phyloP scores from a whole-genome alignment of 2,113 vertebrate genomes.

The Ailuropoda melanoleuca region DNA sequence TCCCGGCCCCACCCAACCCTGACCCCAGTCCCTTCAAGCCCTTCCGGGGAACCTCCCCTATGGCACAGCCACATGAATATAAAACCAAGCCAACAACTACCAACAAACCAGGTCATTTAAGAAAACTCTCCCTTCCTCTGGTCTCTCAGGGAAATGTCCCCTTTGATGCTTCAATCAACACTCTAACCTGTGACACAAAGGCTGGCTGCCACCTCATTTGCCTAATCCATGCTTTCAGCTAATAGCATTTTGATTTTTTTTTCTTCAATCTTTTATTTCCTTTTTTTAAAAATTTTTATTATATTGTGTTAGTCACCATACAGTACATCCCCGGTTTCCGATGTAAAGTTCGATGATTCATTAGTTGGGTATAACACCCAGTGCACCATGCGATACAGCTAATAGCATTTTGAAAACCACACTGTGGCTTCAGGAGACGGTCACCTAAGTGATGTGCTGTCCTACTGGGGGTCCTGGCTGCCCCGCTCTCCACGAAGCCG shows the following conservation, averaged over 20 bases:
- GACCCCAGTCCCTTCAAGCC: too few species aligned
- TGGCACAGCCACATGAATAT: neutral
- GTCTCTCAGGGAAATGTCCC: neutral
- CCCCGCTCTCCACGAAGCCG: neutral
- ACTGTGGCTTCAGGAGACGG: rapidly evolving
- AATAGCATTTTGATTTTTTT: neutral
- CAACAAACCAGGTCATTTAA: neutral
- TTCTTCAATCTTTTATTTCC: too few species aligned
- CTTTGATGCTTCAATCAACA: neutral
- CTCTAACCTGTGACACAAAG: neutral
- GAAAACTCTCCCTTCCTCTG: neutral
- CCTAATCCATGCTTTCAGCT: neutral
- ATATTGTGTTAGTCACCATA: too few species aligned
- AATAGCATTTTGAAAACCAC: neutral
- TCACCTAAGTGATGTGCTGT: rapidly evolving
- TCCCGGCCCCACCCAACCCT: rapidly evolving
- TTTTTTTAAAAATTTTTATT: too few species aligned
- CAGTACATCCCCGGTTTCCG: too few species aligned
- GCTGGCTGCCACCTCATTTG: too few species aligned
- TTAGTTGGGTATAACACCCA: too few species aligned
- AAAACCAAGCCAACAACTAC: too few species aligned
- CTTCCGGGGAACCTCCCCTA: rapidly evolving
- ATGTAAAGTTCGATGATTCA: too few species aligned
- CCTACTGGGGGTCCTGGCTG: neutral
- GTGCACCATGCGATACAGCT: too few species aligned